Percentiles rank a stretch among this genome's conserved stretches.
These are phyloP conservation scores for Aphis gossypii DNA, from an alignment of 1,140 invertebrate species.

Conservation along the genomic window DNA sequence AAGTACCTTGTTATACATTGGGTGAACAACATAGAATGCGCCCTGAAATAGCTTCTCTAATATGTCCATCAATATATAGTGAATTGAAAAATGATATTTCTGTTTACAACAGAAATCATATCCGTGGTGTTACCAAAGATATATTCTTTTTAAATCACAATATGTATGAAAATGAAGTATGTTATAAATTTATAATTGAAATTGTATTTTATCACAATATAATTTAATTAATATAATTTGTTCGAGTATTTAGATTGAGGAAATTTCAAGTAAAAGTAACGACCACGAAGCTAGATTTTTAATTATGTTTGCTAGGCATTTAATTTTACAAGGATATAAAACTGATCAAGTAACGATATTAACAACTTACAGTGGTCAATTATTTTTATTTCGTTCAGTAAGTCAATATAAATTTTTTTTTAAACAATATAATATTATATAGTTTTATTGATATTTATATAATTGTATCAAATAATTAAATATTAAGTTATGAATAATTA, in stretches of 20 bases:
- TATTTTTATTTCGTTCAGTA: conserved; percentile 57
- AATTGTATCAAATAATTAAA: too few species aligned
- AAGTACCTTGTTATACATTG: conserved; percentile 67
- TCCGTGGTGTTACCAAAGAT: conserved; percentile 67
- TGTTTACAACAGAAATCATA: conserved; percentile 66
- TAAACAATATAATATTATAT: too few species aligned
- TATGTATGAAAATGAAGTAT: conserved; percentile 64
- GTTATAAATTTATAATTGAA: background rate
- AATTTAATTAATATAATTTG: background rate
- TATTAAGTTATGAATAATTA: too few species aligned
- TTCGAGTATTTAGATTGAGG: conserved; percentile 64
- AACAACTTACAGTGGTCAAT: conserved; percentile 72
- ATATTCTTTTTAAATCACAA: conserved; percentile 73
- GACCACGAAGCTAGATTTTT: conserved; percentile 70
- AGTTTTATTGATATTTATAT: too few species aligned
- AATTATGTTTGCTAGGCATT: conserved; percentile 68
- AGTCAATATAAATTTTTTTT: background rate
- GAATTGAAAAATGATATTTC: conserved; percentile 68
- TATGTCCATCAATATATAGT: conserved; percentile 71
- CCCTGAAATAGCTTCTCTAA: conserved; percentile 70
- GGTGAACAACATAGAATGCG: conserved; percentile 74
- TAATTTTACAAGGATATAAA: conserved; percentile 70
- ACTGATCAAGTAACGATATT: conserved; percentile 73
- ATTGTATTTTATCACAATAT: background rate
- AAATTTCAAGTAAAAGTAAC: conserved; percentile 69